Percentiles rank a stretch among this genome's conserved stretches.
phyloP scores from a whole-genome alignment of 2,797 vertebrate species.

The Holocentrus rufus region DNA sequence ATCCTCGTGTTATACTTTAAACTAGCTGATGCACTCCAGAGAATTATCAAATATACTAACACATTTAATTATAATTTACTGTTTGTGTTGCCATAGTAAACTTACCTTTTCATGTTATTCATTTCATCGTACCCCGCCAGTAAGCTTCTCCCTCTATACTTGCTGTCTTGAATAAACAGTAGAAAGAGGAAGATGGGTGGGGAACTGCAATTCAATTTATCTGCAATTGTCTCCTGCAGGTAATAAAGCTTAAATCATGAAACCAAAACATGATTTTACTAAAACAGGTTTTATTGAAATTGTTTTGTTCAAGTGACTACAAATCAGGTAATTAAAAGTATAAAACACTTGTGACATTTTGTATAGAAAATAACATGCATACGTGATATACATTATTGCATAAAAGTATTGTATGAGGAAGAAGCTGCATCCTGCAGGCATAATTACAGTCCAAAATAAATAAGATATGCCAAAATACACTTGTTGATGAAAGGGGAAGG shows the following conservation, averaged over 20 bases:
- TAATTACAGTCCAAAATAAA: conserved; percentile 40
- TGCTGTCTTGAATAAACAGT: neutral
- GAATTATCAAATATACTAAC: neutral
- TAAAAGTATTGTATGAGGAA: neutral
- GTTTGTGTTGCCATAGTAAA: neutral
- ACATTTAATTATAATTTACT: neutral
- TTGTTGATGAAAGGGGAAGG: neutral
- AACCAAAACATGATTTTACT: neutral
- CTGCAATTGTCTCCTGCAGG: neutral
- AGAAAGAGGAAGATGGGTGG: conserved; percentile 53
- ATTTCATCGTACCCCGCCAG: neutral
- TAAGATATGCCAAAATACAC: conserved; percentile 21
- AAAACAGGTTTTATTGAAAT: conserved; percentile 44
- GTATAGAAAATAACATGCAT: neutral
- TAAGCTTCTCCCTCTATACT: neutral
- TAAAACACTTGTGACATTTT: neutral
- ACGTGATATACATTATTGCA: conserved; percentile 13
- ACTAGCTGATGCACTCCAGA: neutral
- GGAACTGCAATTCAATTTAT: neutral
- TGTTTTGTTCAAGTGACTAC: neutral
- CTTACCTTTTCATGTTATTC: conserved; percentile 34
- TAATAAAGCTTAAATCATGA: neutral
- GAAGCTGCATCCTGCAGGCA: neutral
- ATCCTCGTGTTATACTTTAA: neutral
- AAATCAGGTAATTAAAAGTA: neutral